These are phyloP conservation scores for Hoplostethus atlanticus DNA, from an alignment of 2,797 vertebrate genomes.

Conservation along the genomic window DNA sequence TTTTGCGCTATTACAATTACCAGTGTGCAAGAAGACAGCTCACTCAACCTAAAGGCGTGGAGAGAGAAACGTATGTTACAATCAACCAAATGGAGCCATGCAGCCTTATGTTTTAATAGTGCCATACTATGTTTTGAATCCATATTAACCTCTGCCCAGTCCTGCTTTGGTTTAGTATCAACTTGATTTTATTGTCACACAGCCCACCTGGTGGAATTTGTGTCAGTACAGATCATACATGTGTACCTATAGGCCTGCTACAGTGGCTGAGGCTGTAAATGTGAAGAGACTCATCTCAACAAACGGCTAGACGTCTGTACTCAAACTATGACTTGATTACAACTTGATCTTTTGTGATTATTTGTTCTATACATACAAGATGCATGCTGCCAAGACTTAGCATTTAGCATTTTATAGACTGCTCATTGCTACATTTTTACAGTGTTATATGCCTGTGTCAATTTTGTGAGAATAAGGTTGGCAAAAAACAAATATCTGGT, in stretches of 20 bases:
- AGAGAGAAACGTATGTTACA: slow-evolving; percentile 29
- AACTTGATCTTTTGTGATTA: slow-evolving; percentile 24
- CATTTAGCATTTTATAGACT: slow-evolving; percentile 10
- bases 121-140: neutral
- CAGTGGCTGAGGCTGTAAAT: slow-evolving; percentile 32
- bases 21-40: slow-evolving; percentile 25
- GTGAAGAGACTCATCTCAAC: slow-evolving; percentile 2
- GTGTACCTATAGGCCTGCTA: slow-evolving; percentile 22
- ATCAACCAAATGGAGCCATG: slow-evolving; percentile 32
- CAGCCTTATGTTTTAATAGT: neutral
- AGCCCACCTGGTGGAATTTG: slow-evolving; percentile 8
- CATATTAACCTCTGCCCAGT: slow-evolving; percentile 8
- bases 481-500: slow-evolving; percentile 4
- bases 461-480: slow-evolving; percentile 5
- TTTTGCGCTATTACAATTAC: slow-evolving; percentile 32
- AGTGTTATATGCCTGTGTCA: neutral
- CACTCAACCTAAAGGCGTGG: slow-evolving; percentile 4
- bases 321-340: slow-evolving; percentile 29
- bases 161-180: neutral
- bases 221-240: neutral
- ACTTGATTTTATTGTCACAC: neutral
- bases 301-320: neutral
- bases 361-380: slow-evolving; percentile 18
- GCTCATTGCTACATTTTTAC: slow-evolving; percentile 27
- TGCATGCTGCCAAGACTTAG: slow-evolving; percentile 26